phyloP scores from a whole-genome alignment of 2,888 invertebrate genomes.

The Xestia c-nigrum region DNA sequence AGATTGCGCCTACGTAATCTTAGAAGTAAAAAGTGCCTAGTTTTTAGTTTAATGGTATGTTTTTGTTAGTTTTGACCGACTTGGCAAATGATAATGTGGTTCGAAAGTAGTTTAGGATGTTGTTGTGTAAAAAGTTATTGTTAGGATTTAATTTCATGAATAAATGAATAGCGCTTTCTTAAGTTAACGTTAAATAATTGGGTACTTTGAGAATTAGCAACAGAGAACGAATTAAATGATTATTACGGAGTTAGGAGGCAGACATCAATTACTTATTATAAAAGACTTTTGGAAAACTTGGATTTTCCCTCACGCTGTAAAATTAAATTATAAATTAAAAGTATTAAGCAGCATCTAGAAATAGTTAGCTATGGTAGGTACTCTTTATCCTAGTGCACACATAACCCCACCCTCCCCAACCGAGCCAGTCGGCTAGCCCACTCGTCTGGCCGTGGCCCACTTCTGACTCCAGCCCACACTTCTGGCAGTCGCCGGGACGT shows the following conservation, averaged over 20 bases:
- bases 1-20: conserved; percentile 59
- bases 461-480: conserved; percentile 83
- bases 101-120: conserved; percentile 3
- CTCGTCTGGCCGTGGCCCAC: conserved; percentile 80
- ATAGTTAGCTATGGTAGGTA: background rate
- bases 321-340: background rate
- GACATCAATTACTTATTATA: background rate
- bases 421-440: conserved; percentile 35
- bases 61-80: conserved; percentile 55
- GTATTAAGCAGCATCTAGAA: background rate
- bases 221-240: background rate
- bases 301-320: background rate
- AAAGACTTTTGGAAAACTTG: background rate
- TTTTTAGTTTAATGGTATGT: conserved; percentile 53
- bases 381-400: conserved; percentile 6
- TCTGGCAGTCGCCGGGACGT: conserved; percentile 78
- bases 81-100: conserved; percentile 45
- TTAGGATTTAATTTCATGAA: conserved; percentile 5
- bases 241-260: background rate
- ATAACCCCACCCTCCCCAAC: conserved; percentile 39
- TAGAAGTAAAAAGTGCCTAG: conserved; percentile 47
- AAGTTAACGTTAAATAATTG: background rate
- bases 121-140: conserved; percentile 10
- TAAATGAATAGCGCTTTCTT: background rate
- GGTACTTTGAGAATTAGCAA: background rate